These are phyloP conservation scores for Chamaetylas fuelleborni DNA, from an alignment of 2,113 vertebrate species.

Conservation along the genomic window DNA sequence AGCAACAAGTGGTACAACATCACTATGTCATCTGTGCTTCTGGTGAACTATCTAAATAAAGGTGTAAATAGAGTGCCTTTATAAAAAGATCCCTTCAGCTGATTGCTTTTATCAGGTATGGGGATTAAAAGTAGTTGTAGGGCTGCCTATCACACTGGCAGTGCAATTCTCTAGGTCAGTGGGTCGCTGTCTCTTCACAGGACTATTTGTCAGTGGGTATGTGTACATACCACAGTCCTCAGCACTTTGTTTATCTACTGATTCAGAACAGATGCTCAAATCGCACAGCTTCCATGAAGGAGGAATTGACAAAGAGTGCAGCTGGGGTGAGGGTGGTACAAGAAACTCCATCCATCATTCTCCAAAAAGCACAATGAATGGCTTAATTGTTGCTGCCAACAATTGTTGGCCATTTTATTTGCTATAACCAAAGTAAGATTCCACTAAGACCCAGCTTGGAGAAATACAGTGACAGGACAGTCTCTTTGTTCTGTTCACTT, in stretches of 20 bases:
- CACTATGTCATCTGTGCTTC: neutral
- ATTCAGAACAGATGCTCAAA: conserved; percentile 22
- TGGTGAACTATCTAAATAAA: neutral
- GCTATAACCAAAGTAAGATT: neutral
- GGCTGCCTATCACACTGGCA: neutral
- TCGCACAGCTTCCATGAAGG: neutral
- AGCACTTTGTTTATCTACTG: conserved; percentile 18
- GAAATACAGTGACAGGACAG: conserved; percentile 11
- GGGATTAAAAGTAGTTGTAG: neutral
- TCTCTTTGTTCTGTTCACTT: conserved; percentile 8
- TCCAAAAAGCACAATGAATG: conserved; percentile 34
- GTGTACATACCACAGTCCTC: neutral
- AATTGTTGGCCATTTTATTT: conserved; percentile 30
- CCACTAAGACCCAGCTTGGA: neutral
- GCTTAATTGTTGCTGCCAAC: conserved; percentile 33
- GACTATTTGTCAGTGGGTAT: neutral
- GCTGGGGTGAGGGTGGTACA: conserved; percentile 54
- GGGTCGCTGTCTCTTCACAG: neutral
- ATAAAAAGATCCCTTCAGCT: neutral
- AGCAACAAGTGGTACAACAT: neutral
- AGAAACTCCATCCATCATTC: conserved; percentile 35
- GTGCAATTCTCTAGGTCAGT: neutral
- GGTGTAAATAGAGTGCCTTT: neutral
- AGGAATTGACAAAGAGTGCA: conserved; percentile 21
- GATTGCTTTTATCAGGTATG: neutral